Evolutionary conservation across 1,140 invertebrate genomes (phyloP), one percentile per base, ranked within the genome.

Genomic region (Nylanderia fulva): DNA sequence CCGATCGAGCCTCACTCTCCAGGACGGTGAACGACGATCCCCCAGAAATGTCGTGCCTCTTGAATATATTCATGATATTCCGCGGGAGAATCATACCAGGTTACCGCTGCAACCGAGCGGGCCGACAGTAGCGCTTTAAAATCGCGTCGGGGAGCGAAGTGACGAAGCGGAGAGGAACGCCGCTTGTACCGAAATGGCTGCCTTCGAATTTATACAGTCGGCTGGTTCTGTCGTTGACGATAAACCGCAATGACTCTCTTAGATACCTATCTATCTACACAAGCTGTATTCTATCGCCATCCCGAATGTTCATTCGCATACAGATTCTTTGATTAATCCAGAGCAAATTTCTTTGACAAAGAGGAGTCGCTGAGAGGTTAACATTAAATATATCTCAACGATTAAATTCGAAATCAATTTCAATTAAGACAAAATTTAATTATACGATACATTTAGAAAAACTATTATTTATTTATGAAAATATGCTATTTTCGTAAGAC

Each of bases 41-140:
- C 64, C 42, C 24, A 80, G 72, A 82, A 91, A 91, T 90, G 86
- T 91, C 68, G 68, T 86, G 79, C 72, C 77, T 91, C 84, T 85
- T 91, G 90, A 91, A 91, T 91, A 91, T 91, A 91, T 91, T 91
- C 90, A 91, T 91, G 90, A 91, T 88, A 84, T 85, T 84, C 74
- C 76, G 42, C 72, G 48, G 68, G 75, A 39, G 58, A 85, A 91
- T 84, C 84, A 89, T 85, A 74, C 39, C 56, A 75, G 71, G 27
- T 54, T 48, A 84, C 42, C 72, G 58, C 48, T n/a, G n/a, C n/a
- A n/a, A n/a, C n/a, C 54, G 29, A 64, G 69, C 58, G 52, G 42
- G 36, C 58, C 75, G 84, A 83, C 87, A 77, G 69, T 85, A 71
- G 54, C 84, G 80, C 77, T 90, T 90, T 88, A 88, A 91, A 91